Base-by-base conservation (phyloP, 2,888 invertebrate genomes). In the Melanargia galathea region DNA sequence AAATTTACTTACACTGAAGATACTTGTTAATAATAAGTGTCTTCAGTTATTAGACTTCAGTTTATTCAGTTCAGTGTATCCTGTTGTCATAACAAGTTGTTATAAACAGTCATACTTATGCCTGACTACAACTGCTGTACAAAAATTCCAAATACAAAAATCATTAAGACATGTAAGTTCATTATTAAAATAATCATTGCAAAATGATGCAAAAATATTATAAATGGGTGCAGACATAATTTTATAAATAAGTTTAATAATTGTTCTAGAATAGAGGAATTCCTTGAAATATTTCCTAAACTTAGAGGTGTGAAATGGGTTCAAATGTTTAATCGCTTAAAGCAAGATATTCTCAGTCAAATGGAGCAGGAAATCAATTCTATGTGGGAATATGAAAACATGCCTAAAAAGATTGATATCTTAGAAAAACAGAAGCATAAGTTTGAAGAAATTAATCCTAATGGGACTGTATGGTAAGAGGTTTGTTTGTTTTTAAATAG, bases 341-440 rank as follows among this genome's bases (percentile, higher is more conserved):
- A 90, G 72, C 85, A 88, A 75, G 78, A 80, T 2, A 85, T 92
- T 52, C 75, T 84, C 10, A 82, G 85, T 67, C 87, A 87, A 69
- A 87, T 92, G 83, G 76, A 87, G 7, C 83, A 87, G 65, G 90
- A 91, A 72, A 69, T 90, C 49, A 82, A 77, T 69, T 75, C 81
- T 2, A 86, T 92, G 89, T 92, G 92, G 92, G 78, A 84, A 64
- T 84, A 84, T 70, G 91, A 92, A 72, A 82, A 86, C 64, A 87
- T 92, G 82, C 76, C 81, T 13, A 76, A 80, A 45, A 92, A 90
- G 70, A 70, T 89, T 43, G 86, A 86, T 67, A 68, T 77, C 49
- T 73, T 90, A 43, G 87, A 88, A 67, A 84, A 84, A 63, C 91
- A 89, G 70, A 87, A 81, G 63, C 86, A 86, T 68, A 90, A 86